A percentile compares a stretch with the other conserved stretches of the same genome.
phyloP scores from a whole-genome alignment of 1,140 invertebrate genomes.

The Battus philenor region DNA sequence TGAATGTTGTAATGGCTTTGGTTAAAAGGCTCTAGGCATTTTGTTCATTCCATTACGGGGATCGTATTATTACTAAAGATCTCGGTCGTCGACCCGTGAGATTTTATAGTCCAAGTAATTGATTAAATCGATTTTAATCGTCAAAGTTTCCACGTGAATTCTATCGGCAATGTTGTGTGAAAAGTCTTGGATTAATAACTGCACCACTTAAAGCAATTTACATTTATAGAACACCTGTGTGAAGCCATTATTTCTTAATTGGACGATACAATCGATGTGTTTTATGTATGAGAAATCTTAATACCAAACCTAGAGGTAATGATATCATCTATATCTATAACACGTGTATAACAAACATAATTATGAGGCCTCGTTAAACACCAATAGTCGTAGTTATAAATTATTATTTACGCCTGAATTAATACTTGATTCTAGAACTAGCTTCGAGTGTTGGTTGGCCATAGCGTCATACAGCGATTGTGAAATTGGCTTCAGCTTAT shows the following conservation, averaged over 20 bases:
- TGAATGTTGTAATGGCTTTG: constrained; percentile 50
- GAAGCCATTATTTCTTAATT: constrained; percentile 37
- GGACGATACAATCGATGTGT: constrained; percentile 27
- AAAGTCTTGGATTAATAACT: constrained; percentile 35
- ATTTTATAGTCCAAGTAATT: constrained; percentile 58
- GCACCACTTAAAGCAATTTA: constrained; percentile 32
- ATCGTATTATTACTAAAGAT: constrained; percentile 41
- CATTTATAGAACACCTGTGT: constrained; percentile 35
- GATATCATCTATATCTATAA: too few relatives aligned
- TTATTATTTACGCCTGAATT: too few relatives aligned
- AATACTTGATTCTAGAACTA: not conserved
- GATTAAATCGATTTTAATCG: constrained; percentile 59
- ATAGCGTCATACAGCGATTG: constrained; percentile 6
- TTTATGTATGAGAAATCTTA: constrained; percentile 34
- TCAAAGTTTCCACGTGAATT: constrained; percentile 60
- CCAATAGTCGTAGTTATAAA: too few relatives aligned
- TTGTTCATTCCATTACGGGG: constrained; percentile 52
- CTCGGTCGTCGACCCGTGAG: constrained; percentile 46
- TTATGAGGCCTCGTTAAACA: too few relatives aligned
- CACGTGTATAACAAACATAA: too few relatives aligned
- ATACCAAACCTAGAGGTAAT: too few relatives aligned
- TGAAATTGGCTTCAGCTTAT: constrained; percentile 4
- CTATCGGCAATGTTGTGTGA: constrained; percentile 43
- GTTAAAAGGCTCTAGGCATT: constrained; percentile 54
- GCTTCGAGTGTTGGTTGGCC: constrained; percentile 7